Conservation (phyloP, 2,797 vertebrate genomes). For the Manis crassicaudata region DNA sequence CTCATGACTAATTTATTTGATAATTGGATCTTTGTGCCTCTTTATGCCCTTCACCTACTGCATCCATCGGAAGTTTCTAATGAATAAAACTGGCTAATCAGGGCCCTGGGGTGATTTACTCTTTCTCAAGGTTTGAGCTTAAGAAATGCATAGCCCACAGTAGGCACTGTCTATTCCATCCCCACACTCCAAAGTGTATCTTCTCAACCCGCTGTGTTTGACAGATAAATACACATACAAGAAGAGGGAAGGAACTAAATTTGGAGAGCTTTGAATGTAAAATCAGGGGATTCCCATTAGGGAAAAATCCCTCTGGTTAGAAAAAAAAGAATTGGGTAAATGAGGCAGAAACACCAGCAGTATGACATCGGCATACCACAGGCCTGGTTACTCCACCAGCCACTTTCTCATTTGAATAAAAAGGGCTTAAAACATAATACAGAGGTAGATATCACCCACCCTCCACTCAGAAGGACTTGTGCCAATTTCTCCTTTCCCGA, state of each 20-base stretch:
- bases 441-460: not conserved
- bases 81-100: not conserved
- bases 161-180: not conserved
- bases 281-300: constrained; percentile 63
- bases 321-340: constrained; percentile 65
- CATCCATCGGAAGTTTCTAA: not conserved
- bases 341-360: constrained; percentile 52
- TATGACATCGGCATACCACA: not conserved
- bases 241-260: constrained; percentile 43
- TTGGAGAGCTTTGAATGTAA: constrained; percentile 60
- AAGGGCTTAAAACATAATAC: constrained; percentile 1
- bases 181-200: not conserved
- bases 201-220: not conserved
- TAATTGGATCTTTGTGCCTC: too few species aligned
- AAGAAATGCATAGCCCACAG: not conserved
- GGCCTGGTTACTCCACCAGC: constrained; percentile 13
- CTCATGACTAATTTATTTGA: too few species aligned
- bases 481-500: not conserved
- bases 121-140: not conserved
- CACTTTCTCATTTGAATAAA: constrained; percentile 22
- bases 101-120: not conserved
- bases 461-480: not conserved
- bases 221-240: not conserved
- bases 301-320: constrained; percentile 67
- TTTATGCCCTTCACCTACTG: too few species aligned